Conservation (phyloP, 1,140 invertebrate species). For the Zaprionus lachaisei region DNA sequence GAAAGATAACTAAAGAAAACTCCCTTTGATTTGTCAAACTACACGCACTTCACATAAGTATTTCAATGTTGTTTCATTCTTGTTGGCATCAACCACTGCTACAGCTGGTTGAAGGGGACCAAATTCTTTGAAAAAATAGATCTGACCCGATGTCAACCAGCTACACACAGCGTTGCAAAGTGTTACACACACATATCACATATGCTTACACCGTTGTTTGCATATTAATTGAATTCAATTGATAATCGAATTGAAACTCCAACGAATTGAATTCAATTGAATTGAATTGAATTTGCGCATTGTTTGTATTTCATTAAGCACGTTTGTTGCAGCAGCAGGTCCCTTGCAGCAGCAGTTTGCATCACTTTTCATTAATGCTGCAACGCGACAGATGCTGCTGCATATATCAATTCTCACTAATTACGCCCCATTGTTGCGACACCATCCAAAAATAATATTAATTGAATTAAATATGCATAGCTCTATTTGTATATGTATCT, state of each 20-base stretch:
- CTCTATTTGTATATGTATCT: neutral
- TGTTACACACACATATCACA: slow-evolving; percentile 7
- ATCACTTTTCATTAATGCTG: slow-evolving; percentile 33
- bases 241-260: slow-evolving; percentile 36
- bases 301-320: slow-evolving; percentile 73
- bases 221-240: slow-evolving; percentile 56
- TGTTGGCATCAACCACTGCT: slow-evolving; percentile 81
- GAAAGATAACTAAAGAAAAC: neutral
- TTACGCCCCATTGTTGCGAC: slow-evolving; percentile 62
- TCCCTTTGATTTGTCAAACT: neutral
- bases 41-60: neutral
- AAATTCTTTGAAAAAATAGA: slow-evolving; percentile 75
- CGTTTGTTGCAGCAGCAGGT: slow-evolving; percentile 38
- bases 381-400: slow-evolving; percentile 14
- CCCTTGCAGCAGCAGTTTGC: neutral
- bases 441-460: slow-evolving; percentile 53
- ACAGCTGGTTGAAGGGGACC: slow-evolving; percentile 85
- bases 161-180: slow-evolving; percentile 82
- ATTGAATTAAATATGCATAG: slow-evolving; percentile 64
- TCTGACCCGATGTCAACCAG: slow-evolving; percentile 84
- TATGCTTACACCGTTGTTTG: slow-evolving; percentile 28
- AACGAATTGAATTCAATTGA: slow-evolving; percentile 49
- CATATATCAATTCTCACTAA: slow-evolving; percentile 77
- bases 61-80: slow-evolving; percentile 18
- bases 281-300: slow-evolving; percentile 43